A percentile compares a stretch with the other conserved stretches of the same genome.
Evolutionary conservation across 2,113 vertebrate genomes (phyloP).

Genomic region (Microtus richardsoni): DNA sequence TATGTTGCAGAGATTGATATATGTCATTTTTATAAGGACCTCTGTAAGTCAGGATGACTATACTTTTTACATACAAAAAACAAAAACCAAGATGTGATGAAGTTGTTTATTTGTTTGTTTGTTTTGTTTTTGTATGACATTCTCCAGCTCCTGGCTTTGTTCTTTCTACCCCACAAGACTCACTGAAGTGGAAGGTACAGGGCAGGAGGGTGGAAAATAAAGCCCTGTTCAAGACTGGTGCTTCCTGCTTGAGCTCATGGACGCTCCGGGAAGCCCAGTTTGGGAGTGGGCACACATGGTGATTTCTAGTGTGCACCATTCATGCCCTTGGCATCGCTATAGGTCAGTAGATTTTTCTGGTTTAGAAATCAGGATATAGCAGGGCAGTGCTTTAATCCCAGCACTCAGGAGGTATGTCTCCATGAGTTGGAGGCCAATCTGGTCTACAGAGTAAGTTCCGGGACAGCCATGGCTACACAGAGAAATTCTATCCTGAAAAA

Average conservation of each 20-base stretch:
- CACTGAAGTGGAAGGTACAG: too few species aligned
- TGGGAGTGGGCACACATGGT: background rate
- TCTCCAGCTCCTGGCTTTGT: background rate
- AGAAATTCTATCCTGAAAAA: background rate
- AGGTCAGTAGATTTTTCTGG: background rate
- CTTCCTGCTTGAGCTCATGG: background rate
- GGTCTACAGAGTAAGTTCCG: background rate
- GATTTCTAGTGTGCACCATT: background rate
- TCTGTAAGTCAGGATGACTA: background rate
- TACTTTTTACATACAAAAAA: background rate
- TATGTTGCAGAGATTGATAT: background rate
- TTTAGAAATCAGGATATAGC: background rate
- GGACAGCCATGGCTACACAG: background rate
- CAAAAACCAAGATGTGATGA: background rate
- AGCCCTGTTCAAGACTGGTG: background rate
- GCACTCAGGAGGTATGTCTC: background rate
- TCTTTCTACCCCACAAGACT: background rate
- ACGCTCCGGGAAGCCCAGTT: background rate
- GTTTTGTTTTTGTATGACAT: background rate
- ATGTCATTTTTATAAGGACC: background rate
- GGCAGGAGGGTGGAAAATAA: background rate
- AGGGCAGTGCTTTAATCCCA: background rate
- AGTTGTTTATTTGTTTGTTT: background rate
- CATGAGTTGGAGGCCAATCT: background rate
- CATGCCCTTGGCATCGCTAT: background rate